phyloP scores from a whole-genome alignment of 2,888 invertebrate species.

The Doris montereyensis region DNA sequence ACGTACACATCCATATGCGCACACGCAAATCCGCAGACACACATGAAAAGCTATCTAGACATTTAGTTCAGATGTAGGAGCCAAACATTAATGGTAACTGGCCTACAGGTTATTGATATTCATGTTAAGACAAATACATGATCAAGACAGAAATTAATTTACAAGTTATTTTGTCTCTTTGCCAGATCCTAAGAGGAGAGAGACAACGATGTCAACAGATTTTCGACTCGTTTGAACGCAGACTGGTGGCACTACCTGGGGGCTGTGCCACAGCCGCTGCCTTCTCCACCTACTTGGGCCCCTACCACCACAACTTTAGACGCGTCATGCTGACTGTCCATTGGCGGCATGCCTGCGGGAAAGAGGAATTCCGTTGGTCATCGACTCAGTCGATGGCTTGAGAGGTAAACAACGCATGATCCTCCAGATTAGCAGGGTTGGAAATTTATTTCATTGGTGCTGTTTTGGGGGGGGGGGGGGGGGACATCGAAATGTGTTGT shows the following conservation, averaged over 20 bases:
- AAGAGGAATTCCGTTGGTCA: constrained; percentile 69
- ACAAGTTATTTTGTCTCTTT: not conserved
- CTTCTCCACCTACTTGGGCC: constrained; percentile 70
- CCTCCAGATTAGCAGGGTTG: no score
- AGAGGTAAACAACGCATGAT: no score
- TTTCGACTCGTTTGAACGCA: constrained; percentile 60
- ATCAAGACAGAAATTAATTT: not conserved
- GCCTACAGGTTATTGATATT: no score
- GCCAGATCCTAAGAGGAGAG: constrained; percentile 61
- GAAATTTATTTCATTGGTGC: no score
- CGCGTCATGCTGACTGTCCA: constrained; percentile 69
- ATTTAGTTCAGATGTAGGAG: no score
- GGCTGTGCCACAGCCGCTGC: constrained; percentile 70
- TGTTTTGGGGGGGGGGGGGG: no score
- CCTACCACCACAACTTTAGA: constrained; percentile 71
- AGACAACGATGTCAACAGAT: constrained; percentile 68
- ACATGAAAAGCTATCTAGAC: no score
- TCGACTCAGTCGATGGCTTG: constrained; percentile 69
- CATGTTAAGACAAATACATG: no score
- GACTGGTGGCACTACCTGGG: constrained; percentile 66
- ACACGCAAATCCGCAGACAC: no score
- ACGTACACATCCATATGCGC: no score
- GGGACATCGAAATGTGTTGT: no score
- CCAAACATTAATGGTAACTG: no score
- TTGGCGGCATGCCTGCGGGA: constrained; percentile 72